These are phyloP conservation scores for Phalanger gymnotis DNA, from an alignment of 2,797 vertebrate species.

Conservation along the genomic window DNA sequence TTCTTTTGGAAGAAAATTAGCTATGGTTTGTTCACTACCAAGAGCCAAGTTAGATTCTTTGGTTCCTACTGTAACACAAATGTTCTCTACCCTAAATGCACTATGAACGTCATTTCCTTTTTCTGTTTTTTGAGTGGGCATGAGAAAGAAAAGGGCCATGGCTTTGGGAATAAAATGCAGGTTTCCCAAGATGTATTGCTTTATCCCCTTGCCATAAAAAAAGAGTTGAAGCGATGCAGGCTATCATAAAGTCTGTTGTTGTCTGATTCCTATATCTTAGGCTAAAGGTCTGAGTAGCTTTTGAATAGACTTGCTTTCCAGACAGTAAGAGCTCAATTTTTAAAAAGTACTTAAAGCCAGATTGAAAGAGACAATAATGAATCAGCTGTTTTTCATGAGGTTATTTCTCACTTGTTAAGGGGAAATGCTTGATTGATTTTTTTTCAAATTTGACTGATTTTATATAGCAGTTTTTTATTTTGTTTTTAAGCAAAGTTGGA, in stretches of 20 bases:
- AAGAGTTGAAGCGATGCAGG: background rate
- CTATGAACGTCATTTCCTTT: background rate
- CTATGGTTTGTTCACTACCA: background rate
- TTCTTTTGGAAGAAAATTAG: background rate
- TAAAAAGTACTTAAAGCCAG: slow-evolving; percentile 15
- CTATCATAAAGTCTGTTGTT: background rate
- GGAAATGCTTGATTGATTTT: slow-evolving; percentile 64
- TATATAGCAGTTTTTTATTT: background rate
- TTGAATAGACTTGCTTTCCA: background rate
- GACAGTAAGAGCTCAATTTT: background rate
- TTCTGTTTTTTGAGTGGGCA: background rate
- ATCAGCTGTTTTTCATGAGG: slow-evolving; percentile 49
- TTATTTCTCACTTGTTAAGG: slow-evolving; percentile 53
- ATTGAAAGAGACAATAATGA: background rate
- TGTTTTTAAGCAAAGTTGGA: background rate
- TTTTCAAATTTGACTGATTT: slow-evolving; percentile 47
- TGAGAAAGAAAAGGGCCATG: slow-evolving; percentile 4
- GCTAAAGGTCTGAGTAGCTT: background rate
- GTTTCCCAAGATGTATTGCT: background rate
- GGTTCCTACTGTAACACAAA: background rate
- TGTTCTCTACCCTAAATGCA: background rate
- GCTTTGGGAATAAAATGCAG: background rate
- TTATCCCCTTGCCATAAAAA: background rate
- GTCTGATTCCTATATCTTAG: background rate
- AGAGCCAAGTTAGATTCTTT: background rate